Percentiles rank a stretch among this genome's conserved stretches.
These are phyloP conservation scores for Eurystomus glaucurus DNA, from an alignment of 2,797 vertebrate species.

Conservation along the genomic window DNA sequence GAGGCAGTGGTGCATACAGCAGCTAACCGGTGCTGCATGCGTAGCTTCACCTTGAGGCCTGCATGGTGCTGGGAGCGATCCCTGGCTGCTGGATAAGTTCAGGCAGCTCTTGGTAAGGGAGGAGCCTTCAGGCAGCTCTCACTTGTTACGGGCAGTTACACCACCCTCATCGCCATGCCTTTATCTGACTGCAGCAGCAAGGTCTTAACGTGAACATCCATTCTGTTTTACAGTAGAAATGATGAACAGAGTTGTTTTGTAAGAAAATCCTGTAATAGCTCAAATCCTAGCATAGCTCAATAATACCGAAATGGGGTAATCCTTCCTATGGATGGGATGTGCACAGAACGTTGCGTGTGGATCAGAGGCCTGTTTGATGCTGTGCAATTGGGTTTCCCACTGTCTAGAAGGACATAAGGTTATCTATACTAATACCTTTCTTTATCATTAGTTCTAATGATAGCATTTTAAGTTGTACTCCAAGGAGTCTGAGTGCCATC, in stretches of 20 bases:
- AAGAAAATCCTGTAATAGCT: neutral
- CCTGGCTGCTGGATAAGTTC: neutral
- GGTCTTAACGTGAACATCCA: neutral
- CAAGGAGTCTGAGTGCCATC: neutral
- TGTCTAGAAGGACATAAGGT: neutral
- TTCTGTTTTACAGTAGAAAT: neutral
- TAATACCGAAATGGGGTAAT: neutral
- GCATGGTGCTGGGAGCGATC: rapidly evolving
- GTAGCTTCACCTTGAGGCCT: neutral
- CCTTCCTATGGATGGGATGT: neutral
- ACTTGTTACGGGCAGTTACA: rapidly evolving
- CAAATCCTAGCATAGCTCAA: neutral
- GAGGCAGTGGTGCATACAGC: rapidly evolving
- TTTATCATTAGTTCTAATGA: neutral
- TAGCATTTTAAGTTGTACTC: neutral
- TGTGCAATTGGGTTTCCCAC: neutral
- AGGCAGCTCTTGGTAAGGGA: neutral
- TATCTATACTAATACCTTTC: neutral
- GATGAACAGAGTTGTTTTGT: neutral
- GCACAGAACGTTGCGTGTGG: rapidly evolving
- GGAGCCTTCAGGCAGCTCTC: neutral
- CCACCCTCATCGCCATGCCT: neutral
- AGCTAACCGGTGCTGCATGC: neutral
- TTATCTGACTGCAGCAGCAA: neutral
- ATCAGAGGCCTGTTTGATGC: neutral